Percentiles rank a stretch among this genome's conserved stretches.
Conservation (phyloP, 1,140 invertebrate species). For the Plectrocnemia conspersa region DNA sequence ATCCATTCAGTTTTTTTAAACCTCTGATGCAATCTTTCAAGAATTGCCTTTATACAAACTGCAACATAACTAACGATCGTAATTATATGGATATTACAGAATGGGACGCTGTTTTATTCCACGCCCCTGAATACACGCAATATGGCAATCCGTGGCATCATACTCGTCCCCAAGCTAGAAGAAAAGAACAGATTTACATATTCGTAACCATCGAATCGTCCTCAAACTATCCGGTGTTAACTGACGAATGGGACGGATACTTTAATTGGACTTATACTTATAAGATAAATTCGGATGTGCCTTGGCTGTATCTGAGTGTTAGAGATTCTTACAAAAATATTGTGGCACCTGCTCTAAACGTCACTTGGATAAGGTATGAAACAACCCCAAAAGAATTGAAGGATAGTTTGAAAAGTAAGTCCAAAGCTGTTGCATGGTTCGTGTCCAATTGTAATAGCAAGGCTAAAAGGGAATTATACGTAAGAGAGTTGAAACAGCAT, state of each 20-base stretch:
- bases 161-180: conserved; percentile 34
- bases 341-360: conserved; percentile 39
- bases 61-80: conserved; percentile 41
- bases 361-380: conserved; percentile 34
- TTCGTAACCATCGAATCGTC: conserved; percentile 43
- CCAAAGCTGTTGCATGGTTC: conserved; percentile 56
- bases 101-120: conserved; percentile 48
- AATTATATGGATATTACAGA: conserved; percentile 39
- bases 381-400: conserved; percentile 39
- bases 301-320: conserved; percentile 48
- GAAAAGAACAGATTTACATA: conserved; percentile 48
- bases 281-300: conserved; percentile 58
- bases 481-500: conserved; percentile 52
- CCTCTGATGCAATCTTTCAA: conserved; percentile 40
- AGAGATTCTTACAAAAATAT: conserved; percentile 34
- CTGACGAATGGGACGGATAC: conserved; percentile 39
- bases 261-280: conserved; percentile 65
- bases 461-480: conserved; percentile 54
- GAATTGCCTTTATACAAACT: conserved; percentile 40
- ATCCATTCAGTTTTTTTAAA: conserved; percentile 16
- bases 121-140: conserved; percentile 40
- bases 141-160: conserved; percentile 17
- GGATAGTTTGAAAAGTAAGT: conserved; percentile 41
- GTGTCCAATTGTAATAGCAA: conserved; percentile 58
- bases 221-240: conserved; percentile 42